Evolutionary conservation across 2,797 vertebrate genomes (phyloP).

Genomic region (Synaphobranchus kaupii): DNA sequence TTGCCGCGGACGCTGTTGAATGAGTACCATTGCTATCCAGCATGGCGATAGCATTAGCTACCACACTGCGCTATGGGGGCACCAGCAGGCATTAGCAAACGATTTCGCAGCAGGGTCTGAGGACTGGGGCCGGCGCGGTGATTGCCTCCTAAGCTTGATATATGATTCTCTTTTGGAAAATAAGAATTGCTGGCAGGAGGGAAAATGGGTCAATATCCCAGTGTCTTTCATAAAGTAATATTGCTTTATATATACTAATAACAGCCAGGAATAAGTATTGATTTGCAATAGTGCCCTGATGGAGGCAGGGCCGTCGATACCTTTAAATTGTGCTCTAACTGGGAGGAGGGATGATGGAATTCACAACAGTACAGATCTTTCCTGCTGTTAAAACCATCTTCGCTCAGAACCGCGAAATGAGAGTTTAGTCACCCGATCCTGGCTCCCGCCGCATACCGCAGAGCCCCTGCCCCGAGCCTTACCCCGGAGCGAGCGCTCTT

Average conservation of each 20-base stretch:
- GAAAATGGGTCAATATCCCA: constrained; percentile 71
- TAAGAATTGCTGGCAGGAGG: constrained; percentile 61
- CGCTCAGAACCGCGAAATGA: background rate
- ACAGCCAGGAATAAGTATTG: constrained; percentile 67
- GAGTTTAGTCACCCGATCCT: background rate
- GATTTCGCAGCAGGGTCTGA: constrained; percentile 47
- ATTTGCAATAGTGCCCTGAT: constrained; percentile 65
- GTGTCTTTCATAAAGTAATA: constrained; percentile 67
- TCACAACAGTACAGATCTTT: constrained; percentile 48
- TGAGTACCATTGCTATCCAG: background rate
- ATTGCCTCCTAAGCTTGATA: constrained; percentile 51
- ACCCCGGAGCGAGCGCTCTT: background rate
- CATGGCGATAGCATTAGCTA: constrained; percentile 26
- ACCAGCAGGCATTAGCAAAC: constrained; percentile 29
- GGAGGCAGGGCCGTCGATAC: constrained; percentile 55
- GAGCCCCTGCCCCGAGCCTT: background rate
- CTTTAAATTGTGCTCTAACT: constrained; percentile 70
- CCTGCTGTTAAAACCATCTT: constrained; percentile 30
- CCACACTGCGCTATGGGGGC: constrained; percentile 6
- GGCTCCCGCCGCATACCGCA: background rate
- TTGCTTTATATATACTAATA: constrained; percentile 69
- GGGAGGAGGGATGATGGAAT: constrained; percentile 66
- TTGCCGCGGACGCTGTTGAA: background rate
- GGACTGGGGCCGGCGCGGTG: background rate
- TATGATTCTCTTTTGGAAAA: constrained; percentile 59